Conservation (phyloP, 1,140 invertebrate species). For the Gyrodactylus salaris region DNA sequence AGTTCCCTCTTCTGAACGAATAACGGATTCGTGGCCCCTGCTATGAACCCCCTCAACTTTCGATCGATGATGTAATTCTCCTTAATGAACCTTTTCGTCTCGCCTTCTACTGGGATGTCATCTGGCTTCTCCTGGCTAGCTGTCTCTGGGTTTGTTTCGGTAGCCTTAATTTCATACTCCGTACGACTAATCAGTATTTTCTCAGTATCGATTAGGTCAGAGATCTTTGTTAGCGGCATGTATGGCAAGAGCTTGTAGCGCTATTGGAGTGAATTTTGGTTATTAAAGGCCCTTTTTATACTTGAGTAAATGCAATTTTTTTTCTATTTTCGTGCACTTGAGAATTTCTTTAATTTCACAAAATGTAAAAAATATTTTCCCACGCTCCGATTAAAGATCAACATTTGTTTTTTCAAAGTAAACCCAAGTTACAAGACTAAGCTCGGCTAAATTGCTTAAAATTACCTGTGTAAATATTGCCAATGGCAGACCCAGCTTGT, state of each 20-base stretch:
- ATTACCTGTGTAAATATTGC: background rate
- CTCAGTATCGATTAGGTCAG: background rate
- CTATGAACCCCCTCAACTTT: background rate
- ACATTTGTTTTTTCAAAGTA: too few relatives aligned
- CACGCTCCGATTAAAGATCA: too few relatives aligned
- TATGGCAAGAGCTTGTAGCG: background rate
- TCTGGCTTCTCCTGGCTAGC: background rate
- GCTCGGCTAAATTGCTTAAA: too few relatives aligned
- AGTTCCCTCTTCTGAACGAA: background rate
- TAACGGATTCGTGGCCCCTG: background rate
- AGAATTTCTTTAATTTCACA: too few relatives aligned
- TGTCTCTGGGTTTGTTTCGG: background rate
- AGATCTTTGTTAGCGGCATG: background rate
- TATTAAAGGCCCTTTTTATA: too few relatives aligned
- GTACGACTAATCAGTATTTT: background rate
- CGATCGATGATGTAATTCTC: background rate
- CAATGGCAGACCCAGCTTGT: background rate
- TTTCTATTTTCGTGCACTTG: too few relatives aligned
- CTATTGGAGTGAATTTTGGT: background rate
- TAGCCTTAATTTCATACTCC: background rate
- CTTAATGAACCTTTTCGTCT: background rate
- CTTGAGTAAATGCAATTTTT: too few relatives aligned
- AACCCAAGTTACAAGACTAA: too few relatives aligned
- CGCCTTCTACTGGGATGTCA: background rate
- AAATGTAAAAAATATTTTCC: too few relatives aligned